phyloP scores from a whole-genome alignment of 64 coral and sea anemone genomes.

The Montipora capricornis region DNA sequence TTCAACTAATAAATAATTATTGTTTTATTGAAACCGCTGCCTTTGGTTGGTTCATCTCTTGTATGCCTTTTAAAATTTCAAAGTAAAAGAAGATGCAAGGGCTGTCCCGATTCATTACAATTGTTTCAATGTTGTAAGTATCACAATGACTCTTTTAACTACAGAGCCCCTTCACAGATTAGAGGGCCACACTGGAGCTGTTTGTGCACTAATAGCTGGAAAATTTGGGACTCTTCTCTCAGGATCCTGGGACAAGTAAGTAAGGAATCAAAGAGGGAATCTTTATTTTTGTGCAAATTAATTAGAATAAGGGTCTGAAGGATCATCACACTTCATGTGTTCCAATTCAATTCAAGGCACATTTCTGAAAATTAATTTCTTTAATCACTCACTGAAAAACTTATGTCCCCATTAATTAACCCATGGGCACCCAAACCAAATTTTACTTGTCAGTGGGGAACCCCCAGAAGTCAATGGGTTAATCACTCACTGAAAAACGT shows the following conservation, averaged over 20 bases:
- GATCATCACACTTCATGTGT: too few relatives aligned
- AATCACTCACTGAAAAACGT: too few relatives aligned
- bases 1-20: too few relatives aligned
- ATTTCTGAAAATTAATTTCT: too few relatives aligned
- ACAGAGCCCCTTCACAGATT: conserved; percentile 86
- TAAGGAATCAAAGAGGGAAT: not conserved
- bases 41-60: not conserved
- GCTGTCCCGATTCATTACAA: not conserved
- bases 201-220: conserved; percentile 86
- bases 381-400: too few relatives aligned
- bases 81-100: not conserved
- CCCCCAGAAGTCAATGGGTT: too few relatives aligned
- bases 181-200: conserved; percentile 85
- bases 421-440: too few relatives aligned
- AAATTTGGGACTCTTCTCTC: conserved; percentile 97
- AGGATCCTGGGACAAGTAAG: conserved; percentile 97
- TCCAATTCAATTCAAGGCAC: too few relatives aligned
- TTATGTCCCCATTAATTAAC: too few relatives aligned
- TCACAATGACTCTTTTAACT: not conserved
- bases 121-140: not conserved
- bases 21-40: too few relatives aligned
- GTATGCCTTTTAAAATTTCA: not conserved
- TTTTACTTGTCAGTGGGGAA: too few relatives aligned
- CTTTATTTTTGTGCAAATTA: not conserved
- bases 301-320: too few relatives aligned